These are phyloP conservation scores for Acrobasis repandana DNA, from an alignment of 2,888 invertebrate species.

Conservation along the genomic window DNA sequence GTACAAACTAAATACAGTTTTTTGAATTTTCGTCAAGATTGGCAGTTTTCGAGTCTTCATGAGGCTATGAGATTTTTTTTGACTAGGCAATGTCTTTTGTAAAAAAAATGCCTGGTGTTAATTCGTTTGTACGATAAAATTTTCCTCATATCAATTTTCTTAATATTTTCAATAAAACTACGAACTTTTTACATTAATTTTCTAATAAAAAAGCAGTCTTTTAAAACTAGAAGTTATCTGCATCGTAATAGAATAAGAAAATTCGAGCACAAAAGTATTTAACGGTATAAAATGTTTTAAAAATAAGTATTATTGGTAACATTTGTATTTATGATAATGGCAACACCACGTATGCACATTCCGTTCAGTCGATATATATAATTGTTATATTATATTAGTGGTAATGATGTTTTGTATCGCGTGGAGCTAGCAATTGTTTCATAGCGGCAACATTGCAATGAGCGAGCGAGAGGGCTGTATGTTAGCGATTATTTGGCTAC, in stretches of 20 bases:
- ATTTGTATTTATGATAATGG: slow-evolving; percentile 56
- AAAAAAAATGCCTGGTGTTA: neutral
- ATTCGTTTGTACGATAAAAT: slow-evolving; percentile 21
- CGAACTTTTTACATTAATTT: slow-evolving; percentile 1
- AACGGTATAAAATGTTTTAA: slow-evolving; percentile 55
- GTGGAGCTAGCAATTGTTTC: slow-evolving; percentile 19
- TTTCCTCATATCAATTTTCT: slow-evolving; percentile 19
- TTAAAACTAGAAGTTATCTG: slow-evolving; percentile 29
- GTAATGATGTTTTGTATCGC: slow-evolving; percentile 22
- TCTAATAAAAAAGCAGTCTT: slow-evolving; percentile 27
- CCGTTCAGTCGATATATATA: slow-evolving; percentile 69
- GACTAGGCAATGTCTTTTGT: neutral
- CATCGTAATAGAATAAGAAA: slow-evolving; percentile 56
- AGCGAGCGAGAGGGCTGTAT: slow-evolving; percentile 4
- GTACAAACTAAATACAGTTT: slow-evolving; percentile 18
- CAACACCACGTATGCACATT: slow-evolving; percentile 75
- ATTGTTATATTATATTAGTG: slow-evolving; percentile 45
- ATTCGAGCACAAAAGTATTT: slow-evolving; percentile 74
- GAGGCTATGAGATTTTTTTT: slow-evolving; percentile 18
- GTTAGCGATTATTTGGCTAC: neutral
- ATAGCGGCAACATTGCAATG: slow-evolving; percentile 11
- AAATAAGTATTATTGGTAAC: slow-evolving; percentile 58
- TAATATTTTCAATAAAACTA: neutral
- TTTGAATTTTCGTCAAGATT: slow-evolving; percentile 3
- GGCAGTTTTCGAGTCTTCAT: slow-evolving; percentile 2